Conservation (phyloP, 2,797 vertebrate species). For the Trichosurus vulpecula region DNA sequence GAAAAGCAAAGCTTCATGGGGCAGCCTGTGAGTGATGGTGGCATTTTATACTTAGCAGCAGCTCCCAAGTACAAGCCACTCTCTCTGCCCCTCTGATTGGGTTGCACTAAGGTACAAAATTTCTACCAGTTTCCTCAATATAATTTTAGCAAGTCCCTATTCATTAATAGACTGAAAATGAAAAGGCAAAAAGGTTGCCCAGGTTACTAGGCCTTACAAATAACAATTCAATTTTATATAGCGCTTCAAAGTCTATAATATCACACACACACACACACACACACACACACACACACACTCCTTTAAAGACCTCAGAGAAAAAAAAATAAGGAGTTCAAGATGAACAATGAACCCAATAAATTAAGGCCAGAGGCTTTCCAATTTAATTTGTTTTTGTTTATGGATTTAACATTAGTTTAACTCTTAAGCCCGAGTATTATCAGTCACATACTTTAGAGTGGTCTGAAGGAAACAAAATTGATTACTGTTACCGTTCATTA, state of each 20-base stretch:
- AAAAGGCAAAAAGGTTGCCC: neutral
- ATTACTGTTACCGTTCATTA: slow-evolving; percentile 66
- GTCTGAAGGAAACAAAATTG: slow-evolving; percentile 33
- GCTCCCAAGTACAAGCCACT: neutral
- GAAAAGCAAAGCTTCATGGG: neutral
- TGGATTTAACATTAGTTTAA: neutral
- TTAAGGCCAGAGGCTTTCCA: neutral
- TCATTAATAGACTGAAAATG: neutral
- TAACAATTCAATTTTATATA: neutral
- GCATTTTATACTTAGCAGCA: accelerated
- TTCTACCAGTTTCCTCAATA: neutral
- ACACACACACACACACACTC: too few species aligned
- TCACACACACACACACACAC: too few species aligned
- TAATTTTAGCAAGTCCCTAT: neutral
- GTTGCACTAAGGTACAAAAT: neutral
- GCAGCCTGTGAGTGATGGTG: too few species aligned
- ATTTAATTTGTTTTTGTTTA: neutral
- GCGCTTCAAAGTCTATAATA: neutral
- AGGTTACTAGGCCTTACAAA: neutral
- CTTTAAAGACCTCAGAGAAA: neutral
- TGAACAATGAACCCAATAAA: neutral
- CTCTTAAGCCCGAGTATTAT: slow-evolving; percentile 18
- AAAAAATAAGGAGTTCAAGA: neutral
- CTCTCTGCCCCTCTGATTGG: neutral
- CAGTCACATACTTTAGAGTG: slow-evolving; percentile 53